phyloP scores from a whole-genome alignment of 2,888 invertebrate species.

The Andrena hattorfiana region DNA sequence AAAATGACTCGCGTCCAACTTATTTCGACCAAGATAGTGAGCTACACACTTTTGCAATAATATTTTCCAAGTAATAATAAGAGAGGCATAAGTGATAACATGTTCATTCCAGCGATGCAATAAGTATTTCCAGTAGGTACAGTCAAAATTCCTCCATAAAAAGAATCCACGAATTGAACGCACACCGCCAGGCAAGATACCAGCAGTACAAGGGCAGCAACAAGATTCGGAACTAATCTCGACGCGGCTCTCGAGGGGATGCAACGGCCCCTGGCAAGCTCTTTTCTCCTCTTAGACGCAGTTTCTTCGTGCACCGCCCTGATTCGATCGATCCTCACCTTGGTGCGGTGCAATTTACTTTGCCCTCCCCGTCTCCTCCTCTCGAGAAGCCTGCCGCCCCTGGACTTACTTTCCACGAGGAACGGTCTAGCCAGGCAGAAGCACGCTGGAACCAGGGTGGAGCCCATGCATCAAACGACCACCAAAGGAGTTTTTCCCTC shows the following conservation, averaged over 20 bases:
- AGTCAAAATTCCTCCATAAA: background rate
- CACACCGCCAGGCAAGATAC: background rate
- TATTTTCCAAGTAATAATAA: too few species aligned
- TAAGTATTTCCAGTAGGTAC: too few species aligned
- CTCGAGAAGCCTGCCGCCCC: constrained; percentile 21
- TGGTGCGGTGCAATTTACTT: constrained; percentile 68
- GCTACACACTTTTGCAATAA: too few species aligned
- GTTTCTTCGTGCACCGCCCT: constrained; percentile 75
- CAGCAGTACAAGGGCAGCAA: background rate
- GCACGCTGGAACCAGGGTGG: constrained; percentile 22
- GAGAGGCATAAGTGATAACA: too few species aligned
- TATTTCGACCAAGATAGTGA: too few species aligned
- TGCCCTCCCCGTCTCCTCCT: constrained; percentile 8
- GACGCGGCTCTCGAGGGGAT: constrained; percentile 51
- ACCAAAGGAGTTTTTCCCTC: constrained; percentile 22
- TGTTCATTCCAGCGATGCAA: too few species aligned
- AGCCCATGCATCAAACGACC: constrained; percentile 37
- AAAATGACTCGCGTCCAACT: too few species aligned
- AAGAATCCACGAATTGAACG: background rate
- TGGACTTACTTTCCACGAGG: constrained; percentile 26
- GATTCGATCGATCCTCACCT: constrained; percentile 79
- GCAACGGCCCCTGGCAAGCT: constrained; percentile 61
- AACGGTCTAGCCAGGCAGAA: constrained; percentile 34
- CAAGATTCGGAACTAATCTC: constrained; percentile 49
- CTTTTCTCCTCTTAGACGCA: constrained; percentile 56